Evolutionary conservation across 2,113 vertebrate genomes (phyloP).

Genomic region (Nesoenas mayeri): DNA sequence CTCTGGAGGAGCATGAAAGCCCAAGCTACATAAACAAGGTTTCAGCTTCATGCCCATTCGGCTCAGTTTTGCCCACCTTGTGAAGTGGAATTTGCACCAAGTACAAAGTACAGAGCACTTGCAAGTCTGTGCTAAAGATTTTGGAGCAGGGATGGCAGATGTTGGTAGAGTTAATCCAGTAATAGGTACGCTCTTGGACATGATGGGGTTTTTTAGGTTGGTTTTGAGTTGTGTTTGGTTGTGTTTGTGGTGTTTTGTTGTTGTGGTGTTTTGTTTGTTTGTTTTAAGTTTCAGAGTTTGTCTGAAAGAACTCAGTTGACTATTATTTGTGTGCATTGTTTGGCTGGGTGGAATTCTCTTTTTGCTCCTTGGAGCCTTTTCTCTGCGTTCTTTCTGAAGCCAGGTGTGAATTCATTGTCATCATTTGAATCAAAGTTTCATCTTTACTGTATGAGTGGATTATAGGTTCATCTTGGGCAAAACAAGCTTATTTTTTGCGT

Average conservation of each 20-base stretch:
- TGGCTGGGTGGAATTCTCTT: not conserved
- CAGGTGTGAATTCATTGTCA: not conserved
- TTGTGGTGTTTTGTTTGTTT: not conserved
- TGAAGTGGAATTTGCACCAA: not conserved
- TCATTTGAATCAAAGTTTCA: not conserved
- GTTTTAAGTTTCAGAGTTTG: not conserved
- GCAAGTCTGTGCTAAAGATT: not conserved
- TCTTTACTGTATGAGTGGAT: not conserved
- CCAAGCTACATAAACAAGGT: not conserved
- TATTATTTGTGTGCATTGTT: rapidly evolving
- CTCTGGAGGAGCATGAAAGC: not conserved
- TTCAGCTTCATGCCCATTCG: rapidly evolving
- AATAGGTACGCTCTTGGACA: not conserved
- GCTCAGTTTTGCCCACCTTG: not conserved
- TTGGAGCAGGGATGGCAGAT: not conserved
- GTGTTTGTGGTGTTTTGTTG: not conserved
- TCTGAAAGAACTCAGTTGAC: not conserved
- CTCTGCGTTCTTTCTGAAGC: not conserved
- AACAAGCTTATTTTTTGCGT: not conserved
- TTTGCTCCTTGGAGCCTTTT: not conserved
- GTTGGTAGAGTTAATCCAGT: not conserved
- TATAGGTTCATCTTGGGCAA: not conserved
- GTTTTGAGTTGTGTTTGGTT: not conserved
- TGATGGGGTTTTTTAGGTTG: not conserved
- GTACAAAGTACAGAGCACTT: not conserved